Evolutionary conservation across 2,888 invertebrate species (phyloP), one percentile per base, ranked within the genome.

Genomic region (Tenthredo amoena): DNA sequence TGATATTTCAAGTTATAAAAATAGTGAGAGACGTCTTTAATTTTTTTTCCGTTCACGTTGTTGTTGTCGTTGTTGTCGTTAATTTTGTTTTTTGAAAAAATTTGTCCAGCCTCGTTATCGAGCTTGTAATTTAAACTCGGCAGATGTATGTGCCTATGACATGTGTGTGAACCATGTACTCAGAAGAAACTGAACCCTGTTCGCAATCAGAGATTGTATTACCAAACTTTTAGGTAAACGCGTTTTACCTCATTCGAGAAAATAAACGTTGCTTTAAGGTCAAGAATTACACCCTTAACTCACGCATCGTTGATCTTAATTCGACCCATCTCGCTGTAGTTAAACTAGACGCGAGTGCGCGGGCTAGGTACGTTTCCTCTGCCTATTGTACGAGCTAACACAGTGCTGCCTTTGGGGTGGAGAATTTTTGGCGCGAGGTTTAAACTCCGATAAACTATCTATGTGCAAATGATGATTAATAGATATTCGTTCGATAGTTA

Each of bases 241-340:
- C 15, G 34, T 68, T 68, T 31, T 18, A 34, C 34, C 6, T 68
- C 6, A 15, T 34, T 18, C 12, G 18, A 68, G 18, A 18, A 34
- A 34, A 34, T 34, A 34, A 34, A 34, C 31, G 10, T 68, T 18
- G 18, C 15, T 15, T 34, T 34, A 34, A 68, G 68, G 68, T 68
- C 68, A 68, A 68, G 34, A 68, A 34, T 34, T 68, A 26, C 31
- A 18, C 34, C 68, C 34, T 34, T 4, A 34, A 26, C 34, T 34
- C 68, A 34, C 31, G 68, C 68, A 34, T 34, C 68, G 68, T 68
- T 68, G 68, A 34, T 68, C 68, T 18, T 68, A 68, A 68, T 34
- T 68, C 26, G 6, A 34, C 31, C 18, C 34, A 1, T 6, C 31
- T 34, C 4, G 34, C 68, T 7, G 68, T 68, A 68, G 68, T 68